phyloP scores from a whole-genome alignment of 2,113 vertebrate genomes.

The Peucedramus taeniatus region DNA sequence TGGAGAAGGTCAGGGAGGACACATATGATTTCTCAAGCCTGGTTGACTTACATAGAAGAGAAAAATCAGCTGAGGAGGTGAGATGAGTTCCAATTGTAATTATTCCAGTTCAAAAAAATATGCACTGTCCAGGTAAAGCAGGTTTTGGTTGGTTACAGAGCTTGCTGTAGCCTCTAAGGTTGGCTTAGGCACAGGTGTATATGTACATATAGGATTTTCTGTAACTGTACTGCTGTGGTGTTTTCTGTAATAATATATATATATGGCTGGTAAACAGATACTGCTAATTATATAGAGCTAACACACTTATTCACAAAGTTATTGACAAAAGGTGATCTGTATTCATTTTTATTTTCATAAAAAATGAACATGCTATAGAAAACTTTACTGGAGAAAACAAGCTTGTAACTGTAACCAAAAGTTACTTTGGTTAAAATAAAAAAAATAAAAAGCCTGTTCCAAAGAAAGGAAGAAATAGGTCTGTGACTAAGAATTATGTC shows the following conservation, averaged over 20 bases:
- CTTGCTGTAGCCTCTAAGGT: background rate
- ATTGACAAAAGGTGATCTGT: background rate
- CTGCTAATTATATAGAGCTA: background rate
- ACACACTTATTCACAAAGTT: background rate
- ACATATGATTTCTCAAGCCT: background rate
- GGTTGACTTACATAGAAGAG: background rate
- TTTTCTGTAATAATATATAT: background rate
- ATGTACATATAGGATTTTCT: background rate
- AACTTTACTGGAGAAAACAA: background rate
- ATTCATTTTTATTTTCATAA: background rate
- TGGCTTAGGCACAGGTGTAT: background rate
- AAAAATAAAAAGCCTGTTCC: background rate
- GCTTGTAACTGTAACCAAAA: background rate
- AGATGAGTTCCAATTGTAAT: background rate
- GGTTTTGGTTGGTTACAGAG: background rate
- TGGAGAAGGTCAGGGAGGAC: background rate
- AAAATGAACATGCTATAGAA: background rate
- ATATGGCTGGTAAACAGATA: background rate
- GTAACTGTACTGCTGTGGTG: background rate
- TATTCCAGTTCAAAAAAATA: background rate
- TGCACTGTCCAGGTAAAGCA: background rate
- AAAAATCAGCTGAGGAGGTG: background rate
- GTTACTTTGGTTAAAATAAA: background rate
- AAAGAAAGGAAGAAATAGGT: background rate
- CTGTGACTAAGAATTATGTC: background rate